Conservation (phyloP, 2,888 invertebrate species). For the Eupsilia transversa region DNA sequence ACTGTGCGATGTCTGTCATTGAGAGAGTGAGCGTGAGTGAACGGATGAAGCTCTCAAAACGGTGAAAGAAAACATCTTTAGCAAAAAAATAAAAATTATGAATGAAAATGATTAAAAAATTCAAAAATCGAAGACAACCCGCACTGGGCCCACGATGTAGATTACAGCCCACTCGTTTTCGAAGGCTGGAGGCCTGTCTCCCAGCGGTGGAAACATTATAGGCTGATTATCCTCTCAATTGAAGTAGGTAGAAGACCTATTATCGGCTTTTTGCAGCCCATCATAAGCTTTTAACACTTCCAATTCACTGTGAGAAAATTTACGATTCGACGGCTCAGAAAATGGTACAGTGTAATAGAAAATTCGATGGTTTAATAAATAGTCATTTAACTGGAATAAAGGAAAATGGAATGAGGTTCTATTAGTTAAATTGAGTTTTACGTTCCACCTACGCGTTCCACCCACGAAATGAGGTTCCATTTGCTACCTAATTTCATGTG, state of each 20-base stretch:
- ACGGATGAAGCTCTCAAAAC: too few relatives aligned
- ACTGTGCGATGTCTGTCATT: too few relatives aligned
- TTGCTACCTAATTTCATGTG: not conserved
- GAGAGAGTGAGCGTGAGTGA: too few relatives aligned
- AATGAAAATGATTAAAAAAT: too few relatives aligned
- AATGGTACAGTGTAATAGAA: slow-evolving; percentile 49
- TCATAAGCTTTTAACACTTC: not conserved
- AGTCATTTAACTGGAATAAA: slow-evolving; percentile 23
- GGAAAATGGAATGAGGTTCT: slow-evolving; percentile 7
- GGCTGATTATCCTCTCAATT: not conserved
- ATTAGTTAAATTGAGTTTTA: slow-evolving; percentile 15
- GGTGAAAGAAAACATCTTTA: too few relatives aligned
- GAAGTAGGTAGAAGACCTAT: not conserved
- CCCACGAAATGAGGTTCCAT: not conserved
- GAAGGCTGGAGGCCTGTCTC: not conserved
- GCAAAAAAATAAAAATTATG: too few relatives aligned
- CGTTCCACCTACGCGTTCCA: not conserved
- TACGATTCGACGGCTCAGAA: slow-evolving; percentile 49
- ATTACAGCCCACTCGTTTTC: not conserved
- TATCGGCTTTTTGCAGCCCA: slow-evolving; percentile 5
- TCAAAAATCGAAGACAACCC: too few relatives aligned
- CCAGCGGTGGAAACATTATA: not conserved
- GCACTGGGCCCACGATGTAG: not conserved
- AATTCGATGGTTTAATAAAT: slow-evolving; percentile 3
- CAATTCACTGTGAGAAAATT: slow-evolving; percentile 28